Evolutionary conservation across 2,113 vertebrate genomes (phyloP).

Genomic region (Xiphophorus maculatus): DNA sequence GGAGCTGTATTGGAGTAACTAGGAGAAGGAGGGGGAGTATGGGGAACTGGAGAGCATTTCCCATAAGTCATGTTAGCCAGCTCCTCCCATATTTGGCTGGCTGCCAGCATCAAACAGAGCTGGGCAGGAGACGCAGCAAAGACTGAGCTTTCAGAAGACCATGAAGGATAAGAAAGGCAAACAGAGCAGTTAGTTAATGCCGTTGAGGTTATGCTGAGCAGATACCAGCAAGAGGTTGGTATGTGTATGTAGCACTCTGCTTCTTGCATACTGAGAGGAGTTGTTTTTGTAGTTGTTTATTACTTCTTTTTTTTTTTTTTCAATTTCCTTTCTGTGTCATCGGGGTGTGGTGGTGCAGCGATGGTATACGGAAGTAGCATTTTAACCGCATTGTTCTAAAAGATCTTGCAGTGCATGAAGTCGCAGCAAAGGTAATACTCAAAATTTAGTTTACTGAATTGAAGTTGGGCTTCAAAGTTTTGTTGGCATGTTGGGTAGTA

Average conservation of each 20-base stretch:
- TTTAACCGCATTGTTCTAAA: conserved; percentile 33
- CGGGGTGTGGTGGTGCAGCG: conserved; percentile 56
- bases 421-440: conserved; percentile 37
- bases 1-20: conserved; percentile 27
- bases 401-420: conserved; percentile 43
- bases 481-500: background rate
- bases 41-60: conserved; percentile 80
- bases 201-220: conserved; percentile 21
- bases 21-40: conserved; percentile 52
- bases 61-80: conserved; percentile 76
- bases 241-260: conserved; percentile 9
- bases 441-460: background rate
- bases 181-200: conserved; percentile 32
- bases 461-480: background rate
- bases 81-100: conserved; percentile 61
- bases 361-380: conserved; percentile 55
- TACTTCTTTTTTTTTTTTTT: conserved; percentile 46
- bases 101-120: conserved; percentile 50
- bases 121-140: conserved; percentile 22
- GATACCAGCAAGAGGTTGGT: conserved; percentile 38
- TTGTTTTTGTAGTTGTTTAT: conserved; percentile 48
- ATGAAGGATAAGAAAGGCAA: conserved; percentile 35
- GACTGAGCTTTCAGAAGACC: conserved; percentile 20
- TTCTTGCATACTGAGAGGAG: conserved; percentile 8
- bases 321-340: conserved; percentile 56